These are phyloP conservation scores for Passer domesticus DNA, from an alignment of 2,113 vertebrate species.

Conservation along the genomic window DNA sequence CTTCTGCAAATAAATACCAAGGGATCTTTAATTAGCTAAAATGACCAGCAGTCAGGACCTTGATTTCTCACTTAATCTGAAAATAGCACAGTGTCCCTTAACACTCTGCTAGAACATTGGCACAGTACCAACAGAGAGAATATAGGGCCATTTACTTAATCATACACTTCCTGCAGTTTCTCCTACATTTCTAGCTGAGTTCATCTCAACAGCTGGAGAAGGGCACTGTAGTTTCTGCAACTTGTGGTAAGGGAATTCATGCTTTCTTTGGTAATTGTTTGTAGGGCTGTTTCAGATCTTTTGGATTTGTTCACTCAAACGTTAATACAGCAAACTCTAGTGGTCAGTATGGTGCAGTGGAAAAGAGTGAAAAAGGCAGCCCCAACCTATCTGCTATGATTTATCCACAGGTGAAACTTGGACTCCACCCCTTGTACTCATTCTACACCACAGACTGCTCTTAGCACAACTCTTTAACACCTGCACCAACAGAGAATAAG, in stretches of 20 bases:
- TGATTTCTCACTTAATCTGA: slow-evolving; percentile 60
- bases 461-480: neutral
- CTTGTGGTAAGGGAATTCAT: neutral
- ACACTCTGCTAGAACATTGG: neutral
- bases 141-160: slow-evolving; percentile 37
- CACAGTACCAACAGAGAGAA: neutral
- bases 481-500: neutral
- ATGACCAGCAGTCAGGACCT: slow-evolving; percentile 30
- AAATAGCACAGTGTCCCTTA: slow-evolving; percentile 46
- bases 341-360: slow-evolving; percentile 42
- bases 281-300: neutral
- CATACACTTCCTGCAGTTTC: slow-evolving; percentile 21
- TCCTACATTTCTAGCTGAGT: slow-evolving; percentile 4
- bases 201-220: slow-evolving; percentile 38
- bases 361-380: slow-evolving; percentile 8
- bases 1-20: slow-evolving; percentile 39
- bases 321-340: slow-evolving; percentile 67
- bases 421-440: neutral
- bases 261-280: neutral
- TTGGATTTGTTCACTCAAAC: neutral
- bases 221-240: neutral
- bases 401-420: neutral
- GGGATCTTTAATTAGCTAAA: slow-evolving; percentile 50
- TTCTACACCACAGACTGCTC: neutral
- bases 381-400: neutral